A percentile compares a stretch with the other conserved stretches of the same genome.
These are phyloP conservation scores for Oryzias sinensis DNA, from an alignment of 2,797 vertebrate genomes.

Conservation along the genomic window DNA sequence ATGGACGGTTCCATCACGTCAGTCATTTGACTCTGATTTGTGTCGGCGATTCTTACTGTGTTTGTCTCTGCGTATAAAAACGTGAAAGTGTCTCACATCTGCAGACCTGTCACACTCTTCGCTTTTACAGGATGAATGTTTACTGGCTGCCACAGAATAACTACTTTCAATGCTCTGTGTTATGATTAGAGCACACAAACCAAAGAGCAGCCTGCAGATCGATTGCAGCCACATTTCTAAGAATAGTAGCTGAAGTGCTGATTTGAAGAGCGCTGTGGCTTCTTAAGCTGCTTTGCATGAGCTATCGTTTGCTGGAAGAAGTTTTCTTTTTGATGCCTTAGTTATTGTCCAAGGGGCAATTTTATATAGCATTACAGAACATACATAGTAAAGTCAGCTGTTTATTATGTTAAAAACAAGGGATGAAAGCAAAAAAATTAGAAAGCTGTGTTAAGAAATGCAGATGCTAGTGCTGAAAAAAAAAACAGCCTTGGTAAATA, in stretches of 20 bases:
- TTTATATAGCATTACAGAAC: too few species aligned
- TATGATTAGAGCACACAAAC: constrained; percentile 7
- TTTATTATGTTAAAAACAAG: too few species aligned
- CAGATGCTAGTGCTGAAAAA: too few species aligned
- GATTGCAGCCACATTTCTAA: constrained; percentile 14
- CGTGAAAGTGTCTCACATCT: constrained; percentile 29
- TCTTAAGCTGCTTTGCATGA: constrained; percentile 30
- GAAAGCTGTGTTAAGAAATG: too few species aligned
- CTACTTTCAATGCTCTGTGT: constrained; percentile 32
- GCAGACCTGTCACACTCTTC: constrained; percentile 25
- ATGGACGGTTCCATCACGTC: constrained; percentile 43
- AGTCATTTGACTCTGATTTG: constrained; percentile 42
- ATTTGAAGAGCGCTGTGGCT: constrained; percentile 9
- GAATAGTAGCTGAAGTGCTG: constrained; percentile 11
- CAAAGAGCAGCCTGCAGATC: too few species aligned
- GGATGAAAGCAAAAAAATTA: too few species aligned
- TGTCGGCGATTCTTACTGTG: constrained; percentile 17
- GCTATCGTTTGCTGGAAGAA: constrained; percentile 12
- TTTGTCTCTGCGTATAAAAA: constrained; percentile 25
- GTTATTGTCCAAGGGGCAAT: too few species aligned
- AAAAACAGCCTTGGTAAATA: too few species aligned
- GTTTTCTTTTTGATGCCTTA: too few species aligned
- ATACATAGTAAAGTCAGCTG: too few species aligned
- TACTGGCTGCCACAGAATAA: constrained; percentile 40
- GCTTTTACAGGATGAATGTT: constrained; percentile 48